Base-by-base conservation (phyloP, 2,797 vertebrate genomes). In the Enteromius afrohamiltoni region DNA sequence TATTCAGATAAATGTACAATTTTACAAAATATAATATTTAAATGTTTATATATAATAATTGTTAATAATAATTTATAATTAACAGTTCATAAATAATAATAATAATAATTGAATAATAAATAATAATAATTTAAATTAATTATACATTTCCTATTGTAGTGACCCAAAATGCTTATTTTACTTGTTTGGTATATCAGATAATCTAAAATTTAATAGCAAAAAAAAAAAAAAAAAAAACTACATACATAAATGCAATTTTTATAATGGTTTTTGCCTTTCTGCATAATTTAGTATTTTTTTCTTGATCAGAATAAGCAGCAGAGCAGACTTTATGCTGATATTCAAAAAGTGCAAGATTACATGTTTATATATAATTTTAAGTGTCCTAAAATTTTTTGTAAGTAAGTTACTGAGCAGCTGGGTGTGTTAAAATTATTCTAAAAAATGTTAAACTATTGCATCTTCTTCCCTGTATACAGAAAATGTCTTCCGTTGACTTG, bases 271-370 rank as follows among this genome's bases (percentile, higher is more conserved):
- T 67, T 69, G 42, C 14, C 65, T 40, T 4, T 68, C 13, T 23
- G 40, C 40, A 45, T 16, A 69, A 23, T 9, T 45, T 1, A 9
- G 19, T 68, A 10, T 37, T 69, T 58, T 13, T 13, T 42, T 42
- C 67, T 42, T 69, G 67, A 69, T n/a, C 67, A 69, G 67, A 70
- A 69, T 69, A 69, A 26, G 11, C 40, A 16, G n/a, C 13, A 45
- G 21, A 42, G 23, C 11, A 69, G 40, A 45, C 40, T 70, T 26
- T 4, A 70, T 26, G 13, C 40, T 1, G 40, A 17, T 47, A 9
- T 6, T 26, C 68, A 26, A 45, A 34, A 34, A 34, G 34, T 34
- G 34, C 34, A 70, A 45, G 68, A 47, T 1, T 26, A 45, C 8
- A 26, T 26, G 1, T 45, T 70, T 8, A 23, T 26, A 26, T 47